phyloP scores from a whole-genome alignment of 1,140 invertebrate species.

The Neoseiulus cucumeris region DNA sequence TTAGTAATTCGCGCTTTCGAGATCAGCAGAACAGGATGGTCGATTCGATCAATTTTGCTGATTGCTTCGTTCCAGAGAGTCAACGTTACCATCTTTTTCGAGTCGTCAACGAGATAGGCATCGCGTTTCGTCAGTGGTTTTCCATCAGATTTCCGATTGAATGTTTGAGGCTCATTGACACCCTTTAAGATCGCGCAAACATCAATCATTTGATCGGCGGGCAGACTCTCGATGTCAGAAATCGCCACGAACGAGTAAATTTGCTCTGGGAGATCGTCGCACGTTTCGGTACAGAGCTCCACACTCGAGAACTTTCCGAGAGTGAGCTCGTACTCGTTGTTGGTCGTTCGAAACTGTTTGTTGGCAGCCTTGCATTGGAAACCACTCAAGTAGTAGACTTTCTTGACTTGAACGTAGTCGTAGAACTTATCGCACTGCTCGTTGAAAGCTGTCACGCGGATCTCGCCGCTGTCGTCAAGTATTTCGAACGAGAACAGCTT shows the following conservation, averaged over 20 bases:
- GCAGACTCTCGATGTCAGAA: constrained; percentile 43
- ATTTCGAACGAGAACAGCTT: constrained; percentile 82
- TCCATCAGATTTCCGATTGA: constrained; percentile 49
- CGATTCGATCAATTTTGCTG: constrained; percentile 17
- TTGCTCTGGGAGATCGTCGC: constrained; percentile 49
- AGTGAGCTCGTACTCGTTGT: constrained; percentile 91
- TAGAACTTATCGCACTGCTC: constrained; percentile 73
- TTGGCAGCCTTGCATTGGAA: constrained; percentile 71
- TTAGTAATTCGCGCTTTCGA: constrained; percentile 20
- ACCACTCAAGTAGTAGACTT: constrained; percentile 64
- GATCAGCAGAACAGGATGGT: neutral
- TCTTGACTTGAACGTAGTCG: constrained; percentile 59
- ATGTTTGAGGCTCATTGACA: constrained; percentile 43
- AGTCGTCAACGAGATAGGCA: constrained; percentile 62
- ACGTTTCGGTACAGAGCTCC: constrained; percentile 35
- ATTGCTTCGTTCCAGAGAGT: constrained; percentile 36
- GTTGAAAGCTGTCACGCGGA: constrained; percentile 80
- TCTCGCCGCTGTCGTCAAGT: constrained; percentile 80
- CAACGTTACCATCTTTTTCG: constrained; percentile 45
- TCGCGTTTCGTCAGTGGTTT: constrained; percentile 76
- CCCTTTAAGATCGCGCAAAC: constrained; percentile 70
- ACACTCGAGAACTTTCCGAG: constrained; percentile 59
- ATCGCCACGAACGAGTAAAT: constrained; percentile 63
- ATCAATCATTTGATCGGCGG: constrained; percentile 51
- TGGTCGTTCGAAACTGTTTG: constrained; percentile 58